Percentiles rank a stretch among this genome's conserved stretches.
These are phyloP conservation scores for Sardinella longiceps DNA, from an alignment of 2,797 vertebrate genomes.

Conservation along the genomic window DNA sequence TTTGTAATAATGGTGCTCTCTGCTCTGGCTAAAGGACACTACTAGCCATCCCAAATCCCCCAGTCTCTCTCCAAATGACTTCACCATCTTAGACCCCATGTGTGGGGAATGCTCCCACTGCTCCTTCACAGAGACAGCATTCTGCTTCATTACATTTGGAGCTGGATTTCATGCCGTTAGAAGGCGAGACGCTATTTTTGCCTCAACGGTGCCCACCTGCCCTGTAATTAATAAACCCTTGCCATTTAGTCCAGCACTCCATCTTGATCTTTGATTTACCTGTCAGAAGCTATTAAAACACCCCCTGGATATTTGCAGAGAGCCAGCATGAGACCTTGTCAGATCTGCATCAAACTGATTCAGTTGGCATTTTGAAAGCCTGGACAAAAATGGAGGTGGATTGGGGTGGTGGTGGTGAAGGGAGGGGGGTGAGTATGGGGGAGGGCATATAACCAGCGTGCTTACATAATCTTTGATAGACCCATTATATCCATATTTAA, in stretches of 20 bases:
- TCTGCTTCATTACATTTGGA: slow-evolving; percentile 71
- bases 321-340: slow-evolving; percentile 57
- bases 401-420: no score
- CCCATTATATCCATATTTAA: no score
- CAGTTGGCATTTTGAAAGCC: slow-evolving; percentile 62
- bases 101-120: slow-evolving; percentile 14
- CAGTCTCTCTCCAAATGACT: slow-evolving; percentile 30
- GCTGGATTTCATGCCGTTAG: slow-evolving; percentile 56
- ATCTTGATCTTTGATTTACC: slow-evolving; percentile 72
- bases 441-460: no score
- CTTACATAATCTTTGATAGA: no score
- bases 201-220: slow-evolving; percentile 69
- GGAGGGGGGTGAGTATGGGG: no score
- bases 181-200: slow-evolving; percentile 62
- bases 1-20: background rate
- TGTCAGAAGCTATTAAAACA: slow-evolving; percentile 71
- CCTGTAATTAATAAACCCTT: slow-evolving; percentile 73
- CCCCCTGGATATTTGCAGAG: slow-evolving; percentile 55
- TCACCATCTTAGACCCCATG: slow-evolving; percentile 3
- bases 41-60: slow-evolving; percentile 30
- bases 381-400: slow-evolving; percentile 47
- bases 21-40: background rate
- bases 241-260: slow-evolving; percentile 69
- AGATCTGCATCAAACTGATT: slow-evolving; percentile 64
- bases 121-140: slow-evolving; percentile 48